A percentile compares a stretch with the other conserved stretches of the same genome.
Evolutionary conservation across 2,888 invertebrate species (phyloP).

Genomic region (Disparrhopalites patrizii): DNA sequence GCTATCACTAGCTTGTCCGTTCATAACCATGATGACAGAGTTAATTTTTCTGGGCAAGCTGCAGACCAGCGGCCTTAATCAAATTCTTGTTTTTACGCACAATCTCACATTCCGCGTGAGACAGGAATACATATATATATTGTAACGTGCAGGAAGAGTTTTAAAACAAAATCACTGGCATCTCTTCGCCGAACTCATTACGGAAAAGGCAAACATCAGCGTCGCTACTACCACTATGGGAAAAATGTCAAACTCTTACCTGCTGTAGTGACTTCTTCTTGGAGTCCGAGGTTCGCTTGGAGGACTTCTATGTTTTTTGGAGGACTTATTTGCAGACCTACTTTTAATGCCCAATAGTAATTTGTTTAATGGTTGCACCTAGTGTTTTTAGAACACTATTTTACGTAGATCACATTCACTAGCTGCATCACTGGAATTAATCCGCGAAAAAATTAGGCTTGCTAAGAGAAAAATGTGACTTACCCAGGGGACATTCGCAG

Average conservation of each 20-base stretch:
- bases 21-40: too few relatives aligned
- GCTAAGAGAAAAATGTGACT: background rate
- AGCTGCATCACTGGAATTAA: background rate
- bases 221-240: too few relatives aligned
- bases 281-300: conserved; percentile 27
- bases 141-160: too few relatives aligned
- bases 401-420: background rate
- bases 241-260: conserved; percentile 21
- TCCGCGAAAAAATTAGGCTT: background rate
- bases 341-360: conserved; percentile 21
- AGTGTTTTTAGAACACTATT: background rate
- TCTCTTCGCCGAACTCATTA: too few relatives aligned
- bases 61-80: too few relatives aligned
- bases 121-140: too few relatives aligned
- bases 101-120: too few relatives aligned
- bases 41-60: too few relatives aligned
- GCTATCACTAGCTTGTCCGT: too few relatives aligned
- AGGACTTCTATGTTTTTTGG: conserved; percentile 31
- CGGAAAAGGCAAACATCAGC: too few relatives aligned
- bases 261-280: conserved; percentile 28
- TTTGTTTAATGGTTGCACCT: background rate
- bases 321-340: conserved; percentile 33
- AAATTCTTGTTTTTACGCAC: too few relatives aligned
- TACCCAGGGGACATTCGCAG: conserved; percentile 1
- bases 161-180: too few relatives aligned